Percentiles rank a stretch among this genome's conserved stretches.
Evolutionary conservation across 2,113 vertebrate genomes (phyloP).

Genomic region (Carassius carassius): DNA sequence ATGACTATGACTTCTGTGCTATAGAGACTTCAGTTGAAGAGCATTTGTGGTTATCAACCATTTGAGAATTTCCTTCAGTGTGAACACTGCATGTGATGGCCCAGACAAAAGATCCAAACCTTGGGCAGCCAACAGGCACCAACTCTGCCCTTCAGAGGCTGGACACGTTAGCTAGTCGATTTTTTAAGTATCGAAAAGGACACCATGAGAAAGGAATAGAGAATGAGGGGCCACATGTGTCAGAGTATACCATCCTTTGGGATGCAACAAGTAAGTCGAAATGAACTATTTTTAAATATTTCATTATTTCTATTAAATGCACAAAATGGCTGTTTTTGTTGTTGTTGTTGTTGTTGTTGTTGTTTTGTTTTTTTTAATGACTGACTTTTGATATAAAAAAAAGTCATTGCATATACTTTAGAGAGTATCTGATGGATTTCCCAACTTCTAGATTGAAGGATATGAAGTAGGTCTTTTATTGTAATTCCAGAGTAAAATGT

Average conservation of each 20-base stretch:
- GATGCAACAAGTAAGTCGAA: slow-evolving; percentile 89
- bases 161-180: slow-evolving; percentile 84
- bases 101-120: slow-evolving; percentile 79
- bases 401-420: neutral
- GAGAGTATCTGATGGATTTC: neutral
- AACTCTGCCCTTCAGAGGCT: slow-evolving; percentile 81
- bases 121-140: slow-evolving; percentile 65
- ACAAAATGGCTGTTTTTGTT: neutral
- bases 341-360: too few relatives aligned
- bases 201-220: slow-evolving; percentile 81
- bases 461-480: neutral
- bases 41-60: slow-evolving; percentile 65
- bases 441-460: neutral
- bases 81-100: slow-evolving; percentile 77
- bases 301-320: neutral
- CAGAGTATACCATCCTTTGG: slow-evolving; percentile 83
- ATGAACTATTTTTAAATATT: too few relatives aligned
- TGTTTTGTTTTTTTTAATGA: neutral
- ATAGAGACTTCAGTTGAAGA: slow-evolving; percentile 65
- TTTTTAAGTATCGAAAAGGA: slow-evolving; percentile 85
- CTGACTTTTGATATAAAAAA: neutral
- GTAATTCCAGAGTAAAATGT: neutral
- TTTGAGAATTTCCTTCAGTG: slow-evolving; percentile 35
- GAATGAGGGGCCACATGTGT: slow-evolving; percentile 78
- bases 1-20: slow-evolving; percentile 66